Percentiles rank a stretch among this genome's conserved stretches.
phyloP scores from a whole-genome alignment of 2,797 vertebrate species.

The Hypotaenidia philippensis region DNA sequence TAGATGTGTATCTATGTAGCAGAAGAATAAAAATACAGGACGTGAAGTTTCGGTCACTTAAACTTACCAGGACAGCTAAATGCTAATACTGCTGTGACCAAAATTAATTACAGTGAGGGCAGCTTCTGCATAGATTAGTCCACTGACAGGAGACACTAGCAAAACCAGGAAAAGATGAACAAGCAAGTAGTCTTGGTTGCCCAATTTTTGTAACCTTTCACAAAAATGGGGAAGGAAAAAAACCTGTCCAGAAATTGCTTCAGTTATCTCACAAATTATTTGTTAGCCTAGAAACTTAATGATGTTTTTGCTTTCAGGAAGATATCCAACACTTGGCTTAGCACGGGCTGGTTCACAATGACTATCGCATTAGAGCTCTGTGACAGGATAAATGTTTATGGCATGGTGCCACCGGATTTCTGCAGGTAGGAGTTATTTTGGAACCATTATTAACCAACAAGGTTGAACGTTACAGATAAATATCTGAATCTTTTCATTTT shows the following conservation, averaged over 20 bases:
- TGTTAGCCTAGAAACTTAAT: slow-evolving; percentile 67
- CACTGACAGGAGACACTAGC: neutral
- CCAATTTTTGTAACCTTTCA: slow-evolving; percentile 38
- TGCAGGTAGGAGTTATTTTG: slow-evolving; percentile 90
- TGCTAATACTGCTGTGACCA: neutral
- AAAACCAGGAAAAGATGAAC: neutral
- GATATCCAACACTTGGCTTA: slow-evolving; percentile 98
- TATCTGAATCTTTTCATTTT: slow-evolving; percentile 41
- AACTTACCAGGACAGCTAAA: slow-evolving; percentile 40
- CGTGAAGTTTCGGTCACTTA: slow-evolving; percentile 27
- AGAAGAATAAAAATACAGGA: neutral
- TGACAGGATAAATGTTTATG: slow-evolving; percentile 94
- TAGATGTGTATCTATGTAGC: neutral
- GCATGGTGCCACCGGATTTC: slow-evolving; percentile 98
- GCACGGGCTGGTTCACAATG: slow-evolving; percentile 99
- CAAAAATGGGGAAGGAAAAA: neutral
- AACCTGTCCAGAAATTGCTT: neutral
- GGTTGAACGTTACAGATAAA: slow-evolving; percentile 31
- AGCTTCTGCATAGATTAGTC: neutral
- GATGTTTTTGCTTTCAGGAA: slow-evolving; percentile 86
- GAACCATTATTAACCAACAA: slow-evolving; percentile 29
- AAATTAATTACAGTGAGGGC: slow-evolving; percentile 3
- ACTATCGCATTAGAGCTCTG: slow-evolving; percentile 97
- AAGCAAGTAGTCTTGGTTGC: neutral
- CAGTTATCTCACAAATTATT: slow-evolving; percentile 11